phyloP scores from a whole-genome alignment of 2,113 vertebrate species.

The Colossoma macropomum region DNA sequence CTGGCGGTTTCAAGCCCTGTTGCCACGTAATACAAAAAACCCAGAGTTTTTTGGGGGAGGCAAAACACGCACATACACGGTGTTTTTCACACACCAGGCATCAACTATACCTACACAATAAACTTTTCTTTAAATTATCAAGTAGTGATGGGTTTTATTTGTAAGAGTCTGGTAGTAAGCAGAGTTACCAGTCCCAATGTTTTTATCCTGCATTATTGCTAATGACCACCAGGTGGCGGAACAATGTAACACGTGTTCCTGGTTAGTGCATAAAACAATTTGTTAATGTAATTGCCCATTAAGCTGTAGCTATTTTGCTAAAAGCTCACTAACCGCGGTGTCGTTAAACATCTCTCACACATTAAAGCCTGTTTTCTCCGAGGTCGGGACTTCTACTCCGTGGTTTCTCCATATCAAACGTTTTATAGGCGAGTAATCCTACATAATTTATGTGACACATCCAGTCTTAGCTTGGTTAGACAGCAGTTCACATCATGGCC shows the following conservation, averaged over 20 bases:
- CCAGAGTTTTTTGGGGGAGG: too few relatives aligned
- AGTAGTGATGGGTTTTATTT: too few relatives aligned
- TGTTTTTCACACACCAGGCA: too few relatives aligned
- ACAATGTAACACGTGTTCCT: background rate
- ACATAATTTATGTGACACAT: constrained; percentile 60
- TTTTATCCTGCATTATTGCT: too few relatives aligned
- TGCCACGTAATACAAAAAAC: too few relatives aligned
- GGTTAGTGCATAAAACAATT: background rate
- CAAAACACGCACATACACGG: too few relatives aligned
- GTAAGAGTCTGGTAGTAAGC: too few relatives aligned
- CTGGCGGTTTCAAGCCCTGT: too few relatives aligned
- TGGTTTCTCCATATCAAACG: constrained; percentile 43
- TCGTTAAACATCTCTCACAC: constrained; percentile 44
- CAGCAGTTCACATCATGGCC: constrained; percentile 61
- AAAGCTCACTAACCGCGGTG: constrained; percentile 27
- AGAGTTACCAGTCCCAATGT: too few relatives aligned
- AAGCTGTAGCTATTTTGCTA: constrained; percentile 27
- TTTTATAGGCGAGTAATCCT: constrained; percentile 33
- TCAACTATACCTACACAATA: too few relatives aligned
- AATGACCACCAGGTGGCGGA: background rate
- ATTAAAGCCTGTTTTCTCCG: constrained; percentile 45
- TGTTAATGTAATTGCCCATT: constrained; percentile 10
- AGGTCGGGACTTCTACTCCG: constrained; percentile 38
- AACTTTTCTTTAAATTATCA: too few relatives aligned
- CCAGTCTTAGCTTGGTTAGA: constrained; percentile 62